phyloP scores from a whole-genome alignment of 1,140 invertebrate genomes.

The Fopius arisanus region DNA sequence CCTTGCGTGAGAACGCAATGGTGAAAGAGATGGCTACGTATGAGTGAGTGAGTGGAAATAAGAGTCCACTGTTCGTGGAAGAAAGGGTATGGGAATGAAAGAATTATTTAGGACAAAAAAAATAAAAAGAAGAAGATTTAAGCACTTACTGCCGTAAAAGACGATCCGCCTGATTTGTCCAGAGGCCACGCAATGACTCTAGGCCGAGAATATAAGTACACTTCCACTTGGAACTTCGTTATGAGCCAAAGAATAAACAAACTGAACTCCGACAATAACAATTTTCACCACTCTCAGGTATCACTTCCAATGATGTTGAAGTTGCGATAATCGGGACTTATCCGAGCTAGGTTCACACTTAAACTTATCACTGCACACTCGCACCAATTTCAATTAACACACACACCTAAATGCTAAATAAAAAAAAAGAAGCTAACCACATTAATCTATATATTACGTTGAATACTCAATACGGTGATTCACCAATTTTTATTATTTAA shows the following conservation, averaged over 20 bases:
- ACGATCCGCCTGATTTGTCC: constrained; percentile 15
- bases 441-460: not conserved
- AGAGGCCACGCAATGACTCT: not conserved
- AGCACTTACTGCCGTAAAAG: constrained; percentile 39
- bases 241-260: not conserved
- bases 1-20: constrained; percentile 17
- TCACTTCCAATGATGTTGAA: not conserved
- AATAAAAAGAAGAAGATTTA: constrained; percentile 19
- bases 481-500: not conserved
- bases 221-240: not conserved
- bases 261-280: too few relatives aligned
- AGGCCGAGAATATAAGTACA: not conserved
- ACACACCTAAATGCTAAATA: not conserved
- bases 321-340: not conserved
- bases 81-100: not conserved
- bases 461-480: not conserved
- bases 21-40: not conserved
- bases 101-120: not conserved
- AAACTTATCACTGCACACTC: not conserved
- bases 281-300: not conserved
- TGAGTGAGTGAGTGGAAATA: not conserved
- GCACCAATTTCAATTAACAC: not conserved
- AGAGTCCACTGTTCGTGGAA: not conserved
- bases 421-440: not conserved
- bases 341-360: not conserved